Base-by-base conservation (phyloP, 2,888 invertebrate genomes). In the Ectropis crepuscularia region DNA sequence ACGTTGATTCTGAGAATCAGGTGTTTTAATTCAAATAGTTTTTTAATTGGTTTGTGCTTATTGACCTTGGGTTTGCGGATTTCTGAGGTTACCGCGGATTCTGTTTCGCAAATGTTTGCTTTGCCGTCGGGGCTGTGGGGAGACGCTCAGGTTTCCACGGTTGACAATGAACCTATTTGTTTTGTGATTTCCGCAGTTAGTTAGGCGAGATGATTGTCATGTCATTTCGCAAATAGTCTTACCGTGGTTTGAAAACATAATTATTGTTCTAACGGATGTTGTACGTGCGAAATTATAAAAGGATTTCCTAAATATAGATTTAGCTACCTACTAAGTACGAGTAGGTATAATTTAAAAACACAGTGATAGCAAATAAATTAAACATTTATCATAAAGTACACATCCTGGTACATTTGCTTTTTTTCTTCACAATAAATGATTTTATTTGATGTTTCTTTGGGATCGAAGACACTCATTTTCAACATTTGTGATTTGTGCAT, bases 1-100 rank as follows among this genome's bases (percentile, higher is more conserved):
- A 66, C 16, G 45, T 55, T 39, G 16, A n/a, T 72, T 70, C 66
- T 59, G 4, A 37, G 69, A 69, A 69, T 70, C 61, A 68, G 61
- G 66, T 71, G 66, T 57, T 67, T 68, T 61, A 46, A 38, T 62
- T 49, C 57, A 64, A 69, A 63, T 50, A 67, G 60, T 53, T 61
- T 50, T 62, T 63, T 46, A 47, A 58, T 58, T 51, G 50, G 59
- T 63, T 53, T 39, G n/a, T 16, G 48, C 63, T 48, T 51, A 61
- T 66, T 50, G 63, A 55, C 70, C 70, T 70, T 63, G 37, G 48
- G n/a, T 36, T 60, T 57, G 46, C n/a, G 8, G 45, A 42, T 46
- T 55, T 8, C 45, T 8, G 38, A 8, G 41, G 10, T 11, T 12
- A 6, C 36, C n/a, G 11, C 16, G 45, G 63, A 53, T 58, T 51